Conservation (phyloP, 2,888 invertebrate genomes). For the Dinocampus coccinellae region DNA sequence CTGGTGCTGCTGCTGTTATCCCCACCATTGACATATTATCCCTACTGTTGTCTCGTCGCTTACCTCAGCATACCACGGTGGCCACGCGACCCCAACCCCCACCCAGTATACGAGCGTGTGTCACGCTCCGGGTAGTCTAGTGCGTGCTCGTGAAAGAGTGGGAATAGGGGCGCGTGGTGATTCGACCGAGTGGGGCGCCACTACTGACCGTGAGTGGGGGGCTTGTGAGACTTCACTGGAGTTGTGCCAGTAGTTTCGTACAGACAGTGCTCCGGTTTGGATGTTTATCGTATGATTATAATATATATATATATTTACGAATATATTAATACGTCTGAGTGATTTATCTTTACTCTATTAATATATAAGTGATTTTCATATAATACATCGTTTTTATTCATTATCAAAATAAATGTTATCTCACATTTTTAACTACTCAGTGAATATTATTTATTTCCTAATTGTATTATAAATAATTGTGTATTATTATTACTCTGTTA, state of each 20-base stretch:
- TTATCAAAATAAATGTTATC: no score
- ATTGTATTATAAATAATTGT: no score
- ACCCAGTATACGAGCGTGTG: constrained; percentile 59
- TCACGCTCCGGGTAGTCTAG: constrained; percentile 63
- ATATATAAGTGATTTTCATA: no score
- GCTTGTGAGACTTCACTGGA: constrained; percentile 46
- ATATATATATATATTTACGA: constrained; percentile 14
- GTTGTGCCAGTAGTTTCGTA: constrained; percentile 62
- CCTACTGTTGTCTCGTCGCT: constrained; percentile 23
- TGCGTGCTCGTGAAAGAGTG: constrained; percentile 57
- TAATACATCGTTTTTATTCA: no score
- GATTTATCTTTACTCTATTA: no score
- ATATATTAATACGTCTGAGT: background rate
- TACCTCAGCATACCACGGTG: constrained; percentile 48
- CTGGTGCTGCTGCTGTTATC: constrained; percentile 22
- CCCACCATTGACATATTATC: constrained; percentile 35
- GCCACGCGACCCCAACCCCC: constrained; percentile 67
- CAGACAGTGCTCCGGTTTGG: constrained; percentile 61
- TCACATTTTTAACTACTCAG: no score
- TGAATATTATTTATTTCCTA: no score
- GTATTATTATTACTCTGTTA: no score
- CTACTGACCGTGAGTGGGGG: constrained; percentile 50
- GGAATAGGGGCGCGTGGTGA: constrained; percentile 63
- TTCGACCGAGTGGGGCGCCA: constrained; percentile 42
- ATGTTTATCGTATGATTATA: constrained; percentile 42